These are phyloP conservation scores for Pseudomyrmex concolor DNA, from an alignment of 1,140 invertebrate species.

Conservation along the genomic window DNA sequence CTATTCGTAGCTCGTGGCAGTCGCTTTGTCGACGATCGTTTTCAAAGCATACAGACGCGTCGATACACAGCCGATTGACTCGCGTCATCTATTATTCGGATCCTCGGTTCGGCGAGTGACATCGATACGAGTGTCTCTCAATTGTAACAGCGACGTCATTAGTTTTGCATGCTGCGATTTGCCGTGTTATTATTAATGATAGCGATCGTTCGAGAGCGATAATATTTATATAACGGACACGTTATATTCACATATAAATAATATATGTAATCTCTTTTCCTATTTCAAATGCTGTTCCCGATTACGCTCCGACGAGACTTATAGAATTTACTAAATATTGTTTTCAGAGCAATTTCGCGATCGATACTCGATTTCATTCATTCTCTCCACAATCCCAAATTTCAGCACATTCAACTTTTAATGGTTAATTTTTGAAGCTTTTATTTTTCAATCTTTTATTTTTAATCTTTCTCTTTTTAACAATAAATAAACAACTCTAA, in stretches of 20 bases:
- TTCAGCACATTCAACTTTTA: background rate
- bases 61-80: conserved; percentile 51
- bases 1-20: conserved; percentile 37
- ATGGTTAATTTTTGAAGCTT: background rate
- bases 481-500: too few species aligned
- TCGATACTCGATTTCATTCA: too few species aligned
- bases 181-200: conserved; percentile 51
- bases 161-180: conserved; percentile 54
- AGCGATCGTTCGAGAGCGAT: conserved; percentile 25
- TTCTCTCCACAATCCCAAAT: background rate
- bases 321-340: background rate
- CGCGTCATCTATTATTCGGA: conserved; percentile 52
- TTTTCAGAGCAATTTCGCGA: background rate
- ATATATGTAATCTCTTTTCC: conserved; percentile 25
- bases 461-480: background rate
- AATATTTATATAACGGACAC: conserved; percentile 46
- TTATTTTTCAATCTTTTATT: background rate
- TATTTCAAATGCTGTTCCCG: background rate
- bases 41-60: conserved; percentile 46
- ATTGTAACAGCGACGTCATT: conserved; percentile 51
- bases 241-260: conserved; percentile 32
- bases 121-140: conserved; percentile 46
- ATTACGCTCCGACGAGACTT: background rate
- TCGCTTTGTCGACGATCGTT: conserved; percentile 43
- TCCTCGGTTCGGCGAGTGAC: conserved; percentile 42